phyloP scores from a whole-genome alignment of 2,797 vertebrate species.

The Erithacus rubecula region DNA sequence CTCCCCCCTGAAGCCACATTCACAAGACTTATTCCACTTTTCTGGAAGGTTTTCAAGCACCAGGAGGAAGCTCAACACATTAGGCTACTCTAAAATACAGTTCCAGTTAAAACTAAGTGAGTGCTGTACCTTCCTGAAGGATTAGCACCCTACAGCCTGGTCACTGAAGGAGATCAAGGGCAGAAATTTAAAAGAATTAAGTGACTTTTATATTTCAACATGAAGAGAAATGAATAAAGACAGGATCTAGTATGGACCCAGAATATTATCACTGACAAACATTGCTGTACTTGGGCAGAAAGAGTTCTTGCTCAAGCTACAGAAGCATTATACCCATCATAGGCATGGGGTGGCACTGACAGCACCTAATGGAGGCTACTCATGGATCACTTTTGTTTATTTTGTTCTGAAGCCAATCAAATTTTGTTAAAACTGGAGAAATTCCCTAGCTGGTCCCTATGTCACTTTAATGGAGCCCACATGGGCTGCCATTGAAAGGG shows the following conservation, averaged over 20 bases:
- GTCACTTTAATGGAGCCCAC: not conserved
- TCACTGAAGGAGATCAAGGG: not conserved
- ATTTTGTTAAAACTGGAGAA: not conserved
- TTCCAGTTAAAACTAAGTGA: not conserved
- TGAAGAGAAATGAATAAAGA: not conserved
- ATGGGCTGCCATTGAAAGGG: not conserved
- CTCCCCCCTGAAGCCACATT: not conserved
- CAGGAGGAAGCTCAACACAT: not conserved
- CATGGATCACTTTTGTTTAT: not conserved
- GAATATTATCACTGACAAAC: not conserved
- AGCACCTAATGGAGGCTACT: not conserved
- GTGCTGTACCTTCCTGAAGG: not conserved
- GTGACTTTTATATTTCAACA: not conserved
- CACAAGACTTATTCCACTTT: not conserved
- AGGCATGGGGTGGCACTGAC: not conserved
- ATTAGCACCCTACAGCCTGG: not conserved
- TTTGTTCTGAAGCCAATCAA: not conserved
- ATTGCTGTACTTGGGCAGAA: not conserved
- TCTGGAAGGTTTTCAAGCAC: not conserved
- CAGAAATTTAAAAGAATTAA: not conserved
- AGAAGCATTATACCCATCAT: not conserved
- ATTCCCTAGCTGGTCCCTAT: not conserved
- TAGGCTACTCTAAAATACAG: not conserved
- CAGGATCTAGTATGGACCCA: not conserved
- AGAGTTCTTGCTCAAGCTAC: not conserved